phyloP scores from a whole-genome alignment of 2,113 vertebrate species.

The Poicephalus meyeri region DNA sequence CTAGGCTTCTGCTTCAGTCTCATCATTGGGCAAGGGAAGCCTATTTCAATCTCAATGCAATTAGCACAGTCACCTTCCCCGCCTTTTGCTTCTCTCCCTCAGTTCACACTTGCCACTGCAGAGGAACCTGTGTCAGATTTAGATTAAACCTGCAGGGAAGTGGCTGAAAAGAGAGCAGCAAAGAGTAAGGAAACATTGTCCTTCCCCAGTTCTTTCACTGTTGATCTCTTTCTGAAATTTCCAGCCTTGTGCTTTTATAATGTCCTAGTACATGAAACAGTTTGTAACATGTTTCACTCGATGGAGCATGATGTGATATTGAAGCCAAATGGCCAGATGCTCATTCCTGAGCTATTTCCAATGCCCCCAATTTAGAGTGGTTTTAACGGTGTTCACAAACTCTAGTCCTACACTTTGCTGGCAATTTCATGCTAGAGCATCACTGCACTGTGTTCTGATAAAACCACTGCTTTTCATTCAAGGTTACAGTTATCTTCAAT shows the following conservation, averaged over 20 bases:
- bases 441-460: background rate
- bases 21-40: conserved; percentile 10
- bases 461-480: conserved; percentile 27
- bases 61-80: background rate
- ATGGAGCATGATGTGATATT: conserved; percentile 38
- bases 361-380: background rate
- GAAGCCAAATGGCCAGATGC: conserved; percentile 64
- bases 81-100: background rate
- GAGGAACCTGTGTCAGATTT: background rate
- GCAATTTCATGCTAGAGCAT: conserved; percentile 56
- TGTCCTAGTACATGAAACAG: conserved; percentile 38
- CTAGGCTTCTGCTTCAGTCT: background rate
- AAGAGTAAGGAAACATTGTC: background rate
- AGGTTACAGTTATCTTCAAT: background rate
- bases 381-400: conserved; percentile 17
- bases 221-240: conserved; percentile 12
- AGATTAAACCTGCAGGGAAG: background rate
- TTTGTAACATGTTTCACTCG: conserved; percentile 47
- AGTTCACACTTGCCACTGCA: background rate
- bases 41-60: background rate
- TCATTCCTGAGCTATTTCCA: conserved; percentile 55
- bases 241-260: conserved; percentile 44
- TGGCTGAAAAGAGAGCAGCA: background rate
- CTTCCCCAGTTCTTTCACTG: background rate
- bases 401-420: background rate